Evolutionary conservation across 2,113 vertebrate genomes (phyloP).

Genomic region (Osmerus eperlanus): DNA sequence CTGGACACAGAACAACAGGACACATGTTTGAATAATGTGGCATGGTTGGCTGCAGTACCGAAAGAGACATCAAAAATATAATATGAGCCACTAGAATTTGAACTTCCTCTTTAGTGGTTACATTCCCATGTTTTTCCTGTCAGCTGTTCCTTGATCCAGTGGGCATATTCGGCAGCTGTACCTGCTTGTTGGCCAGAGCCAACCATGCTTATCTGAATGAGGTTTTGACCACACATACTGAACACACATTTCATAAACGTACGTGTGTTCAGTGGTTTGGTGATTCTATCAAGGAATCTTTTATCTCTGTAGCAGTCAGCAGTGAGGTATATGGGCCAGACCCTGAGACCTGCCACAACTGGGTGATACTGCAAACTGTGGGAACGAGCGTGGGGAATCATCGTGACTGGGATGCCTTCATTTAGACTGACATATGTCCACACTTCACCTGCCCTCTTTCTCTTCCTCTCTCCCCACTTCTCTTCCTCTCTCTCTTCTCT

Average conservation of each 20-base stretch:
- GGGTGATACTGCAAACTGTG: background rate
- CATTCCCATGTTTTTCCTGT: background rate
- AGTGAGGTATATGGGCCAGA: background rate
- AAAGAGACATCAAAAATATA: no score
- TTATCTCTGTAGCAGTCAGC: background rate
- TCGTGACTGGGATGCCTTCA: background rate
- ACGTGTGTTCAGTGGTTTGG: background rate
- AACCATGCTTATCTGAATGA: slow-evolving; percentile 1
- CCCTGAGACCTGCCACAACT: background rate
- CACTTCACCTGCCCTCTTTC: background rate
- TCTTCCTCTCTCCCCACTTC: background rate
- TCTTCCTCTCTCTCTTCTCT: background rate
- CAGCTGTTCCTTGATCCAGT: background rate
- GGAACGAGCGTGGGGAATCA: background rate
- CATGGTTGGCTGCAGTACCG: background rate
- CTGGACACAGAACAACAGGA: no score
- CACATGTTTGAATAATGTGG: no score
- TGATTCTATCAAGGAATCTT: background rate
- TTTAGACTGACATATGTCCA: background rate
- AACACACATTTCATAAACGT: background rate
- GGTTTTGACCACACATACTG: background rate
- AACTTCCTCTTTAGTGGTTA: background rate
- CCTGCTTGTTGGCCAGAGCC: background rate
- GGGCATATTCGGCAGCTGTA: background rate
- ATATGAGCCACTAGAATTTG: no score